phyloP scores from a whole-genome alignment of 2,888 invertebrate species.

The Caenorhabditis drosophilae region DNA sequence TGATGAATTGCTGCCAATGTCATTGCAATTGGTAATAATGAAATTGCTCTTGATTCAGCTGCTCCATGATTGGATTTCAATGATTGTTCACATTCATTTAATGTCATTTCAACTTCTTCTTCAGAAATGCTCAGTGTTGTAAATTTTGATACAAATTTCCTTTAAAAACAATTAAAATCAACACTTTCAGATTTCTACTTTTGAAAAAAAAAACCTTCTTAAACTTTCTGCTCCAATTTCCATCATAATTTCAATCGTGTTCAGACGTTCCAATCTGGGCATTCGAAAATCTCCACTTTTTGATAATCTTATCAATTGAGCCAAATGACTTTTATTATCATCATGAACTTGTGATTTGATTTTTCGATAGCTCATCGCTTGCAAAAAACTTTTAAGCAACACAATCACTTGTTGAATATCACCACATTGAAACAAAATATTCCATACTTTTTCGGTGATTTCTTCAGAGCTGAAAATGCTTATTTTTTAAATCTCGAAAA shows the following conservation, averaged over 20 bases:
- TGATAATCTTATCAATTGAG: conserved; percentile 17
- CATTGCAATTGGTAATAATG: conserved; percentile 25
- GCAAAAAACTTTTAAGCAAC: conserved; percentile 26
- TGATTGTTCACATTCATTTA: conserved; percentile 20
- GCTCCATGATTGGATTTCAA: conserved; percentile 1
- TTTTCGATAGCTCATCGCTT: conserved; percentile 23
- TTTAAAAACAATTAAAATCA: conserved; percentile 7
- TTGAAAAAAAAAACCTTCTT: conserved; percentile 19
- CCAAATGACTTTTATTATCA: conserved; percentile 25
- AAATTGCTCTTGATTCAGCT: conserved; percentile 12
- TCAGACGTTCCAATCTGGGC: conserved; percentile 29
- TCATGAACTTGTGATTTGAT: conserved; percentile 29
- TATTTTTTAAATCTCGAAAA: not conserved
- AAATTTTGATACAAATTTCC: conserved; percentile 18
- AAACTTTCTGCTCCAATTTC: conserved; percentile 33
- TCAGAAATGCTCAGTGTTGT: conserved; percentile 9
- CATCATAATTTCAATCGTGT: conserved; percentile 37
- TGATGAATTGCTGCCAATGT: conserved; percentile 17
- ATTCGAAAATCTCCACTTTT: conserved; percentile 24
- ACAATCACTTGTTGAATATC: conserved; percentile 20
- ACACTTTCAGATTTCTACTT: not conserved
- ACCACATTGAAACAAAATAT: conserved; percentile 16
- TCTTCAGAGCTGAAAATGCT: conserved; percentile 27
- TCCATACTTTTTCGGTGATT: conserved; percentile 37
- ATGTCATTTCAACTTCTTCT: conserved; percentile 16